Evolutionary conservation across 2,888 invertebrate genomes (phyloP).

Genomic region (Dysmachus trigonus): DNA sequence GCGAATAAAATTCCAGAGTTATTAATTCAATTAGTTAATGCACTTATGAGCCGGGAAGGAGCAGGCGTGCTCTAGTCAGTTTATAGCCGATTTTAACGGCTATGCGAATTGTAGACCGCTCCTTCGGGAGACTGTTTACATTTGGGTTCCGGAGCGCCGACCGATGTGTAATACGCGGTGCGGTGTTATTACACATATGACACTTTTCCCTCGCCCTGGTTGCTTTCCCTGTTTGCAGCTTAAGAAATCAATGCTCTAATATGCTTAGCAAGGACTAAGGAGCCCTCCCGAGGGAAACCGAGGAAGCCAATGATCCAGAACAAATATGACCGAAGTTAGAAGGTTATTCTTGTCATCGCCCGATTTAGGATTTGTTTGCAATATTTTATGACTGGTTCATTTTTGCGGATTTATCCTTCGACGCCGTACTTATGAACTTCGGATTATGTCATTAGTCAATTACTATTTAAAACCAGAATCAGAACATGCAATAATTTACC

Average conservation of each 20-base stretch:
- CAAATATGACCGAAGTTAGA: not conserved
- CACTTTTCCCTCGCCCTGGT: not conserved
- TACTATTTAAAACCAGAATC: not conserved
- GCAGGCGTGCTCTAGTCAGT: not conserved
- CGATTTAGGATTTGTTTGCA: slow-evolving; percentile 19
- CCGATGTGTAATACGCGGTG: not conserved
- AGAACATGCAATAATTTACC: not conserved
- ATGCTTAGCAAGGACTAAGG: not conserved
- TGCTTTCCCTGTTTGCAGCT: not conserved
- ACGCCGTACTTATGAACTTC: not conserved
- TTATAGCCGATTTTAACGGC: slow-evolving; percentile 1
- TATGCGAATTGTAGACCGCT: not conserved
- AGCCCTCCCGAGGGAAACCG: not conserved
- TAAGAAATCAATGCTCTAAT: not conserved
- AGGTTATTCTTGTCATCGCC: not conserved
- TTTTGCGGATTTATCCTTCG: not conserved
- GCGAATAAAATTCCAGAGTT: slow-evolving; percentile 41
- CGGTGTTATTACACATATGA: not conserved
- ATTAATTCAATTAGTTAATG: slow-evolving; percentile 49
- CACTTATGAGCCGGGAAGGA: slow-evolving; percentile 29
- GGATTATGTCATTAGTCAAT: not conserved
- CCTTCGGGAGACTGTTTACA: slow-evolving; percentile 23
- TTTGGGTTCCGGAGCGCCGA: not conserved
- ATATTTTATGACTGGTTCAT: slow-evolving; percentile 23
- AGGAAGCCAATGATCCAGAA: slow-evolving; percentile 27